Percentiles rank a stretch among this genome's conserved stretches.
Conservation (phyloP, 2,888 invertebrate species). For the Pardosa pseudoannulata region DNA sequence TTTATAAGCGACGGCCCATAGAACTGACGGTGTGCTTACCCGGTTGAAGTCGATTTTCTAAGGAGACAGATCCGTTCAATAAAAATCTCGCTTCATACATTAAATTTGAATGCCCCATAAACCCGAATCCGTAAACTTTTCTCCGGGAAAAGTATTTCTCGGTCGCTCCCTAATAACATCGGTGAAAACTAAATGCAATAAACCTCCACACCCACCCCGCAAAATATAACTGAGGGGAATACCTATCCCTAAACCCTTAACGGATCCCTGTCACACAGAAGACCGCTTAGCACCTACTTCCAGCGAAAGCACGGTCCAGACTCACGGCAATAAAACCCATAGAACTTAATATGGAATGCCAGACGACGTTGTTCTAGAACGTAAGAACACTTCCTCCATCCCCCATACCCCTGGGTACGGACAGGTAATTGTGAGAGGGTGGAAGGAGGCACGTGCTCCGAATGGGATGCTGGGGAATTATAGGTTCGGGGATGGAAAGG, state of each 20-base stretch:
- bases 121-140: background rate
- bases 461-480: slow-evolving; percentile 41
- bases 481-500: slow-evolving; percentile 39
- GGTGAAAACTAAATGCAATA: background rate
- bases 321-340: slow-evolving; percentile 58
- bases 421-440: slow-evolving; percentile 55
- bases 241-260: background rate
- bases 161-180: background rate
- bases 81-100: background rate
- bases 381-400: slow-evolving; percentile 9
- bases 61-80: background rate
- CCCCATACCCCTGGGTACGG: slow-evolving; percentile 25
- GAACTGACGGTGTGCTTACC: background rate
- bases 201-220: background rate
- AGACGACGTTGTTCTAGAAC: slow-evolving; percentile 30
- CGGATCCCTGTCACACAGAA: slow-evolving; percentile 6
- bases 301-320: background rate
- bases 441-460: slow-evolving; percentile 42
- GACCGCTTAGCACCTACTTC: slow-evolving; percentile 23
- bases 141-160: background rate
- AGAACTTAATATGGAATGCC: slow-evolving; percentile 54
- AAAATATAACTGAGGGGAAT: slow-evolving; percentile 3
- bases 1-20: background rate
- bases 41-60: background rate
- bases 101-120: background rate